phyloP scores from a whole-genome alignment of 2,113 vertebrate species.

The Tyto alba region DNA sequence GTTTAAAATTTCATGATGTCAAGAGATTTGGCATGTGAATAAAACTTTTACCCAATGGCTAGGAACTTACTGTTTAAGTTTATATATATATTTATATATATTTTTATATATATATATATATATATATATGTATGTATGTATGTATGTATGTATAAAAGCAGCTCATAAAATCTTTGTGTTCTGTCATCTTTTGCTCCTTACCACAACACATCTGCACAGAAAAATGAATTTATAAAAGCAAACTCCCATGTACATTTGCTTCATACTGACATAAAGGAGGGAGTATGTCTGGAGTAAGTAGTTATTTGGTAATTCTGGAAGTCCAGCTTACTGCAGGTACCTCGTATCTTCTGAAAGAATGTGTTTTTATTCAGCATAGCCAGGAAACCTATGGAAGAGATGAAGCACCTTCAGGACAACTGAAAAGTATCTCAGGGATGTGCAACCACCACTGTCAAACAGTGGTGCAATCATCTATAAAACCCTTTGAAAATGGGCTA shows the following conservation, averaged over 20 bases:
- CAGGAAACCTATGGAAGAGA: not conserved
- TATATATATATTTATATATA: not conserved
- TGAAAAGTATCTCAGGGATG: not conserved
- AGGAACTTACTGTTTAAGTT: not conserved
- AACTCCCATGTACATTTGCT: not conserved
- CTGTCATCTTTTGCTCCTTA: not conserved
- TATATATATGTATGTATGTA: not conserved
- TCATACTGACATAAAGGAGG: not conserved
- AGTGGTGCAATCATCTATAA: not conserved
- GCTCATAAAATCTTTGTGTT: not conserved
- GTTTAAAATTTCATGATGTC: not conserved
- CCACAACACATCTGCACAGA: not conserved
- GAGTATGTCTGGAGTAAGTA: not conserved
- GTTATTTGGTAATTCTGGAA: not conserved
- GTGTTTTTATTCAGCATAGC: not conserved
- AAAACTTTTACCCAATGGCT: not conserved
- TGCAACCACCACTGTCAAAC: not conserved
- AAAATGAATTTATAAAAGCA: not conserved
- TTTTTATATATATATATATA: too few relatives aligned
- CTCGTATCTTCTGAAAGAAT: not conserved
- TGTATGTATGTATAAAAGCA: not conserved
- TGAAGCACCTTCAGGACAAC: not conserved
- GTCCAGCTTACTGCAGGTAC: not conserved
- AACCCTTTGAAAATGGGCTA: not conserved
- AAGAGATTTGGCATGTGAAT: not conserved